Percentiles rank a stretch among this genome's conserved stretches.
These are phyloP conservation scores for Melanophora roralis DNA, from an alignment of 2,888 invertebrate genomes.

Conservation along the genomic window DNA sequence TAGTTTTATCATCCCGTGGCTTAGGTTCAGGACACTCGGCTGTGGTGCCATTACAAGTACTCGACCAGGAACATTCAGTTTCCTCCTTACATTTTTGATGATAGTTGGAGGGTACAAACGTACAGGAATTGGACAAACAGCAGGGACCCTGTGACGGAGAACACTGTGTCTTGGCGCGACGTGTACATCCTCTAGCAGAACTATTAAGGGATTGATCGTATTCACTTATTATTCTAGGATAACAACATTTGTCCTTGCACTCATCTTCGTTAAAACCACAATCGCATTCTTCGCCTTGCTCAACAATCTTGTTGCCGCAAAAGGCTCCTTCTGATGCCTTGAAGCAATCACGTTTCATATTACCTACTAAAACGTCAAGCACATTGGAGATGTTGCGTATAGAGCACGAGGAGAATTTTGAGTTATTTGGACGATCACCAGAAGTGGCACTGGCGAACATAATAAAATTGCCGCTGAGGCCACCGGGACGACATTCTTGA, in stretches of 20 bases:
- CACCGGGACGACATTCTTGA: conserved; percentile 92
- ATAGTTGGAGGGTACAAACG: conserved; percentile 83
- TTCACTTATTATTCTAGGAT: conserved; percentile 87
- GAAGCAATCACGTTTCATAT: conserved; percentile 95
- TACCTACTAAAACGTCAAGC: conserved; percentile 92
- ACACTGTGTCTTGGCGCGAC: conserved; percentile 84
- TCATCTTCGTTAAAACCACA: conserved; percentile 95
- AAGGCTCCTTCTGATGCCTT: conserved; percentile 94
- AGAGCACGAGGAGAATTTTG: conserved; percentile 96
- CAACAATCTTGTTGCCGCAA: conserved; percentile 99
- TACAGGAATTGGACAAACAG: conserved; percentile 88
- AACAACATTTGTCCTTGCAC: conserved; percentile 95
- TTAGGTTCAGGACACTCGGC: conserved; percentile 92
- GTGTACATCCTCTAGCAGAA: conserved; percentile 87
- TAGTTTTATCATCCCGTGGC: conserved; percentile 91
- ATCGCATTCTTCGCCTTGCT: conserved; percentile 98
- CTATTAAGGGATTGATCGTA: conserved; percentile 83
- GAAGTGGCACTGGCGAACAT: conserved; percentile 99
- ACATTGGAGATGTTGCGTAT: conserved; percentile 96
- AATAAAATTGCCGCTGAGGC: conserved; percentile 96
- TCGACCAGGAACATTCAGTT: conserved; percentile 92
- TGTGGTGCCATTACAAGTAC: conserved; percentile 89
- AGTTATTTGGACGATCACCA: conserved; percentile 98
- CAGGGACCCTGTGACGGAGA: conserved; percentile 99
- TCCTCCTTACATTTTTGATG: conserved; percentile 88